These are phyloP conservation scores for Austrofundulus limnaeus DNA, from an alignment of 2,113 vertebrate genomes.

Conservation along the genomic window DNA sequence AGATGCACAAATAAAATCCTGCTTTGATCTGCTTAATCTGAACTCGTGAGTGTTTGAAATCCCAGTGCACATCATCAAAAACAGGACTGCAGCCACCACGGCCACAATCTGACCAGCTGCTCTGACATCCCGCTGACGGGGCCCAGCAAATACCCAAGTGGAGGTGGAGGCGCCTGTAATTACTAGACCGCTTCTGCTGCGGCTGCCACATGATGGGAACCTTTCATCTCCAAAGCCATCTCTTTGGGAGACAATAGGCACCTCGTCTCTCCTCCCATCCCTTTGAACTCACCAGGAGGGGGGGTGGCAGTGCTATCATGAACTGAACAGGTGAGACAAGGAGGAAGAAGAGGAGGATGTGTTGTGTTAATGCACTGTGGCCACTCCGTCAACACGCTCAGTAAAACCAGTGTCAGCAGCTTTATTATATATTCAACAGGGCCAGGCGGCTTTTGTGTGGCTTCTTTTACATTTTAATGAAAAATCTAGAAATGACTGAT, in stretches of 20 bases:
- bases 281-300: constrained; percentile 62
- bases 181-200: constrained; percentile 18
- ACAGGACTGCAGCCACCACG: constrained; percentile 19
- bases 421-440: constrained; percentile 48
- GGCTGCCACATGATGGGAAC: constrained; percentile 47
- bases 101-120: constrained; percentile 44
- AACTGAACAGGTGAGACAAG: constrained; percentile 37
- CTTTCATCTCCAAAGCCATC: constrained; percentile 67
- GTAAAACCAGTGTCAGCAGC: constrained; percentile 26
- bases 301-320: constrained; percentile 41
- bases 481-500: constrained; percentile 40
- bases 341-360: not conserved
- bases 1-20: not conserved
- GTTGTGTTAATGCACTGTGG: constrained; percentile 12
- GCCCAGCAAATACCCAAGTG: constrained; percentile 24
- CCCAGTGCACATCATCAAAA: constrained; percentile 37
- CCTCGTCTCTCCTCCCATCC: not conserved
- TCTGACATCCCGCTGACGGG: constrained; percentile 35
- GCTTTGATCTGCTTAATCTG: constrained; percentile 25
- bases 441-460: constrained; percentile 19
- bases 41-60: constrained; percentile 18
- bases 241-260: constrained; percentile 56
- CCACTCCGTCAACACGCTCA: constrained; percentile 28
- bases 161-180: constrained; percentile 46
- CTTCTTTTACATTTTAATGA: constrained; percentile 67